These are phyloP conservation scores for Calliopum simillimum DNA, from an alignment of 2,888 invertebrate species.

Conservation along the genomic window DNA sequence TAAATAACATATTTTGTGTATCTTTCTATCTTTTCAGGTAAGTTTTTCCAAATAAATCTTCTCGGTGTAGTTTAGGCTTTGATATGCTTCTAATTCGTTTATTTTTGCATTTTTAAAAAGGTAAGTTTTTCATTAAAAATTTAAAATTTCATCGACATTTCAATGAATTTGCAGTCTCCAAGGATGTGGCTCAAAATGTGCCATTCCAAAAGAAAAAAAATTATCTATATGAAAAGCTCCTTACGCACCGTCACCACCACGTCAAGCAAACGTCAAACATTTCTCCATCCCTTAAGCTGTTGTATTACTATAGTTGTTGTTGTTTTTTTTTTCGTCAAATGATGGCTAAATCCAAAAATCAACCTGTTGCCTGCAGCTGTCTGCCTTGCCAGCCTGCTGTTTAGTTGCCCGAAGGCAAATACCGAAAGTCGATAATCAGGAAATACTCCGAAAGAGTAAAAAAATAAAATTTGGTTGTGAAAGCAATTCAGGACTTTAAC, in stretches of 20 bases:
- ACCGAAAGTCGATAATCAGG: neutral
- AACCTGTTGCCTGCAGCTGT: conserved; percentile 9
- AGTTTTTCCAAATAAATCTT: neutral
- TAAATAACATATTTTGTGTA: neutral
- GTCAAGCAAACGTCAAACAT: too few relatives aligned
- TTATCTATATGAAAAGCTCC: too few relatives aligned
- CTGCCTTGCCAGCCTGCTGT: neutral
- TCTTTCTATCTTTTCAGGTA: conserved; percentile 18
- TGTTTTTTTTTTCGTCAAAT: neutral
- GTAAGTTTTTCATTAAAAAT: conserved; percentile 15
- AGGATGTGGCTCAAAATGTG: too few relatives aligned
- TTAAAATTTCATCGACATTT: too few relatives aligned
- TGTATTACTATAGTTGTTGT: neutral
- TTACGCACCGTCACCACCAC: too few relatives aligned
- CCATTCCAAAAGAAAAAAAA: too few relatives aligned
- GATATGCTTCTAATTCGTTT: neutral
- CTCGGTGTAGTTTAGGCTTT: neutral
- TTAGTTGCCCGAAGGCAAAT: neutral
- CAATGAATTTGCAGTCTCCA: too few relatives aligned
- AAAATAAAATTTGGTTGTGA: neutral
- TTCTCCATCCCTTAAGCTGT: too few relatives aligned
- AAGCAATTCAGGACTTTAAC: neutral
- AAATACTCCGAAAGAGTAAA: neutral
- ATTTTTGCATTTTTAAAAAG: conserved; percentile 7
- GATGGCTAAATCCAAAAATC: neutral